Base-by-base conservation (phyloP, 2,113 vertebrate species). In the Pterophyllum scalare region DNA sequence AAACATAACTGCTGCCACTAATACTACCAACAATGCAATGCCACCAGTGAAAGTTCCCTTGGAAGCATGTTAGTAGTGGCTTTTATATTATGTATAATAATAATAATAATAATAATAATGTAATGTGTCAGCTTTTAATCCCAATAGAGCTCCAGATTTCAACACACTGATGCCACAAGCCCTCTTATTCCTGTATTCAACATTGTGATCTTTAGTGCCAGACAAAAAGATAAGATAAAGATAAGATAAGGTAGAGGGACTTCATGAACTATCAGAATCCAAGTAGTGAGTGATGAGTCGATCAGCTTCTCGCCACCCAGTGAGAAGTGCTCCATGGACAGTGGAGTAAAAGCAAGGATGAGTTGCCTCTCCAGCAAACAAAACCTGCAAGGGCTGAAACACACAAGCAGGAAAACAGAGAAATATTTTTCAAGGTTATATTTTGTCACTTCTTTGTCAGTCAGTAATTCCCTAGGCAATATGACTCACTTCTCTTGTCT, bases 361-460 rank as follows among this genome's bases (percentile, higher is more conserved):
- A 52, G 70, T 75, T 3, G 70, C 70, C 52, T 75, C 70, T 57
- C 70, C 70, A 38, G 70, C 70, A 17, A 75, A 75, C 31, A 57
- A 75, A 12, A 75, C 31, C 70, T 75, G 52, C 12, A 75, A 52
- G 4, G 31, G 70, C 70, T 75, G 70, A 75, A 33, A 33, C 12
- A 75, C 52, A 57, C 49, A 57, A 3, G 19, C 12, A 35, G 20
- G 22, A 56, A 75, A n/a, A 75, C 12, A 14, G 20, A 54, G 4
- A 38, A 75, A 57, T 13, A 35, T 56, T 56, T 54, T 15, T n/a
- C 26, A 20, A 52, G 46, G 19, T 33, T 20, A 72, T 33, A 72
- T 20, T 74, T 31, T 74, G 26, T 64, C 35, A 40, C 61, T 64
- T 64, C 7, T 33, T n/a, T 40, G 7, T 40, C n/a, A 38, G 60